Evolutionary conservation across 2,888 invertebrate species (phyloP), one percentile per base, ranked within the genome.

Genomic region (Dolichomitus sp.): DNA sequence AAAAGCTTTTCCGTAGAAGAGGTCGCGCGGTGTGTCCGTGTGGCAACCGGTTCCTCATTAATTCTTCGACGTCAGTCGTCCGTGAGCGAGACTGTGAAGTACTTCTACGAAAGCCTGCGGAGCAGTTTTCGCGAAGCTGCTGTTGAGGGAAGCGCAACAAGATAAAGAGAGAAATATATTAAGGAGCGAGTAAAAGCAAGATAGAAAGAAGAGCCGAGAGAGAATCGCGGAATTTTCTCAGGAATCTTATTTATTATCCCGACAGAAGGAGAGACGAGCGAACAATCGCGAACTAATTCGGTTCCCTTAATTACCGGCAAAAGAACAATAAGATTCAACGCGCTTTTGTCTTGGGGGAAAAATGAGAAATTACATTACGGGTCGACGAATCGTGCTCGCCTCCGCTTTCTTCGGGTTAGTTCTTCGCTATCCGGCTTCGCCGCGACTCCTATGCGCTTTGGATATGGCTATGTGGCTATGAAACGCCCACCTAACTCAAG

Each of bases 261-360:
- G 84, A 80, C 85, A 81, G 75, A 75, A 50, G 66, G 72, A 80
- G 66, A 76, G 85, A 84, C 83, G 85, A 74, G 82, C 68, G 91
- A 93, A 93, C 93, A 93, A 93, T 93, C 90, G 91, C 57, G 87
- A 90, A 91, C 91, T 93, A 93, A 93, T 93, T 93, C 91, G 89
- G 89, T 89, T 88, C 88, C 89, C 90, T 92, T 93, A 93, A 93
- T 93, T 93, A 93, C 93, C 91, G 90, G 87, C 92, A 88, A 91
- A 92, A 91, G 93, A 93, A 93, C 92, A 93, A 93, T 93, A 92
- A 91, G 92, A 93, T 93, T 93, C 92, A 90, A 88, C 87, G 89
- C 86, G 90, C 93, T 92, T 93, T 93, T 93, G 92, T 93, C 91
- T 87, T 84, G 87, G 79, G 79, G 89, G 86, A 93, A 93, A 93